Evolutionary conservation across 2,888 invertebrate species (phyloP).

Genomic region (Cordilura impudica): DNA sequence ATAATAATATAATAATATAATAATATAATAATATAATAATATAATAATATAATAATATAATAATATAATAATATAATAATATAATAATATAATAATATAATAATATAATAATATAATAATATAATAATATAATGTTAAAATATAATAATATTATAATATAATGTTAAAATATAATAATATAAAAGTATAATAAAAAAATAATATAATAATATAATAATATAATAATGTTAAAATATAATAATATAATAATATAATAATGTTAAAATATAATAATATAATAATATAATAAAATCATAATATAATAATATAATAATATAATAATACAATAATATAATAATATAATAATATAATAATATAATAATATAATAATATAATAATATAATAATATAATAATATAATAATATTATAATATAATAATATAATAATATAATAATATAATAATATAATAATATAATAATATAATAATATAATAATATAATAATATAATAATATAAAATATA

Average conservation of each 20-base stretch:
- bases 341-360: not conserved
- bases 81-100: not conserved
- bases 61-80: not conserved
- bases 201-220: not conserved
- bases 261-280: too few relatives aligned
- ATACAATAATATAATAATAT: not conserved
- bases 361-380: not conserved
- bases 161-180: conserved; percentile 1
- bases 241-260: too few relatives aligned
- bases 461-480: conserved; percentile 1
- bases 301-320: too few relatives aligned
- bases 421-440: conserved; percentile 1
- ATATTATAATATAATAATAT: not conserved
- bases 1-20: not conserved
- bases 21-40: not conserved
- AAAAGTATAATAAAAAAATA: too few relatives aligned
- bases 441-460: conserved; percentile 1
- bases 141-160: too few relatives aligned
- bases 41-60: not conserved
- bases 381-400: not conserved
- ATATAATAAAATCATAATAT: too few relatives aligned
- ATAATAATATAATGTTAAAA: too few relatives aligned
- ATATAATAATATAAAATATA: conserved; percentile 1
- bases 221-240: too few relatives aligned
- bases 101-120: not conserved